A percentile compares a stretch with the other conserved stretches of the same genome.
phyloP scores from a whole-genome alignment of 2,888 invertebrate genomes.

The Scelioninae gen. 1 region DNA sequence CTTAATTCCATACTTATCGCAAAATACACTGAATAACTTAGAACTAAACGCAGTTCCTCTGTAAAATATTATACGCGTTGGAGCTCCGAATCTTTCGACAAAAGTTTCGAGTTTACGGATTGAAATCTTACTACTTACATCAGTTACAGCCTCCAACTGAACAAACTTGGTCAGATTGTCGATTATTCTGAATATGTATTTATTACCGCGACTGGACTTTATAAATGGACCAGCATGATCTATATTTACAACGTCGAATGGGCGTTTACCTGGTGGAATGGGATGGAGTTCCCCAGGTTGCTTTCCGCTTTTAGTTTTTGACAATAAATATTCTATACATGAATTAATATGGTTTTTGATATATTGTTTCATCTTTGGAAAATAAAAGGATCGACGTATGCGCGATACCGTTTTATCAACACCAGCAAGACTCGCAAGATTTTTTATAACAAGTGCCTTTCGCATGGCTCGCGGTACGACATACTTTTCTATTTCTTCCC shows the following conservation, averaged over 20 bases:
- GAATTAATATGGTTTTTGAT: neutral
- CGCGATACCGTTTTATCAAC: conserved; percentile 9
- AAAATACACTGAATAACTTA: conserved; percentile 17
- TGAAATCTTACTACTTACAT: neutral
- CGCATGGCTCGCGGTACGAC: too few species aligned
- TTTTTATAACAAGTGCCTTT: conserved; percentile 21
- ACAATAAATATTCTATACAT: conserved; percentile 11
- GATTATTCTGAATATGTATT: conserved; percentile 64
- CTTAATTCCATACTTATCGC: conserved; percentile 40
- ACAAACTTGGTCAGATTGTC: conserved; percentile 54
- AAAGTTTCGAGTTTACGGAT: neutral
- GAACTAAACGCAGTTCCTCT: conserved; percentile 61
- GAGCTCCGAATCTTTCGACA: conserved; percentile 29
- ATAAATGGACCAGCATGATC: conserved; percentile 71
- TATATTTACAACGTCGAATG: conserved; percentile 67
- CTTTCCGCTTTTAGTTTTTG: neutral
- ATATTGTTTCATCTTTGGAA: conserved; percentile 9
- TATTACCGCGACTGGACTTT: conserved; percentile 33
- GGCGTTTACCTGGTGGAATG: conserved; percentile 66
- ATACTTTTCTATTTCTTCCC: too few species aligned
- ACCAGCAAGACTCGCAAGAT: conserved; percentile 34
- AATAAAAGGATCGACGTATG: neutral
- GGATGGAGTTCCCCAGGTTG: conserved; percentile 71
- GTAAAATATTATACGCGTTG: conserved; percentile 64
- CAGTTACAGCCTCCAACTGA: neutral